Base-by-base conservation (phyloP, 2,797 vertebrate genomes). In the Urocyon cinereoargenteus region DNA sequence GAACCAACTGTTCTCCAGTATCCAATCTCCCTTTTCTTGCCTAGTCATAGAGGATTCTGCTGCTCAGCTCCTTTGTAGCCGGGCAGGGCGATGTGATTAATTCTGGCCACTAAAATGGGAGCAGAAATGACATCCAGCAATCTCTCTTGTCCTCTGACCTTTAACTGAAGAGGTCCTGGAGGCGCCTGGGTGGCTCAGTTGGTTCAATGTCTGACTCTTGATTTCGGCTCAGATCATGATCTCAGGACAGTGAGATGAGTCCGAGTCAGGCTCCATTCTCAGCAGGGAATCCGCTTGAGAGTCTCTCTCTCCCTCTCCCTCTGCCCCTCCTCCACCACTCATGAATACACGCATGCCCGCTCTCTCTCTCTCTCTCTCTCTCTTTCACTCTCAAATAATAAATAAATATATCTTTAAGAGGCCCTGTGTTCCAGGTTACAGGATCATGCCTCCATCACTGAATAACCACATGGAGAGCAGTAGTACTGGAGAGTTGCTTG, bases 71-170 rank as follows among this genome's bases (percentile, higher is more conserved):
- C 16, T 7, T 77, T 64, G 45, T 7, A 40, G 16, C 0, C 57
- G 16, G 49, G 26, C 21, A 72, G 70, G 62, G 19, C 11, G 28
- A 49, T 8, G 13, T 75, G 88, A 81, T 57, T 70, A 62, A 83
- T 94, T 93, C 59, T 66, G 18, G 49, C 62, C 83, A 36, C 28
- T 78, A 86, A 81, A 73, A 79, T 40, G 31, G 40, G 85, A 94
- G 6, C n/a, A 77, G 34, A n/a, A n/a, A n/a, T 53, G 78, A 51
- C 57, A 36, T 8, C 12, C 19, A 51, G 5, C 8, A 61, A 53
- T 59, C 49, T 92, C 6, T 81, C 70, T 73, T 26, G 3, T 77
- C 45, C 22, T 59, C 72, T 75, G 18, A 70, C 31, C 77, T 77
- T 16, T 75, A 26, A 79, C 40, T 12, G 3, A 93, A 45, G 31